Base-by-base conservation (phyloP, 2,113 vertebrate species). In the Gnathonemus echidnorhynchus region DNA sequence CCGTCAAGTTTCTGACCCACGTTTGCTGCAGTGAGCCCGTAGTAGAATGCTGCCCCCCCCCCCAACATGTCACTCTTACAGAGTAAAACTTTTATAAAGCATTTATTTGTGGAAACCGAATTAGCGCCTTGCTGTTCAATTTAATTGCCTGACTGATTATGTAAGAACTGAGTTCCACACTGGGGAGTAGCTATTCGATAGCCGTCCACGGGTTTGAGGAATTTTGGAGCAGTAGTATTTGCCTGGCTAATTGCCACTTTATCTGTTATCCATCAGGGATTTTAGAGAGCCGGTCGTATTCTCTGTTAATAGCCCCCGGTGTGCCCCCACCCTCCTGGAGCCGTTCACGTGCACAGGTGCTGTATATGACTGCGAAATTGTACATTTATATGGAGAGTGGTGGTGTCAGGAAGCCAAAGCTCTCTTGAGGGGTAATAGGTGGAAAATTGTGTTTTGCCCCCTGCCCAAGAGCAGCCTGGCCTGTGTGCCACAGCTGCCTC, bases 341-440 rank as follows among this genome's bases (percentile, higher is more conserved):
- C 21, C 10, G 10, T 1, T 2, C 10, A 46, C 17, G 66, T 48
- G 21, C 21, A 88, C 35, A 62, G 9, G 53, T 39, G 15, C 35
- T 46, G 24, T 35, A 27, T 53, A 62, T 89, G 50, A 45, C 46
- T 74, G 42, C 6, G 27, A 80, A 45, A 27, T 45, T 86, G 56
- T 62, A 45, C 39, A 89, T 89, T 85, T 86, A 84, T n/a, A 45
- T 21, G 84, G 19, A n/a, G 53, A n/a, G 35, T 2, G n/a, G 10
- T 24, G 58, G 35, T 88, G 58, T 70, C 58, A 66, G 24, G 35
- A 39, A 11, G 21, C 45, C 90, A 48, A 39, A 17, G 80, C 85
- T 49, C 58, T 39, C 74, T 92, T 87, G 48, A 88, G 89, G 91
- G 89, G 89, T 89, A 56, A 88, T 88, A 70, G 70, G 53, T 70